Base-by-base conservation (phyloP, 2,888 invertebrate species). In the Polia nebulosa region DNA sequence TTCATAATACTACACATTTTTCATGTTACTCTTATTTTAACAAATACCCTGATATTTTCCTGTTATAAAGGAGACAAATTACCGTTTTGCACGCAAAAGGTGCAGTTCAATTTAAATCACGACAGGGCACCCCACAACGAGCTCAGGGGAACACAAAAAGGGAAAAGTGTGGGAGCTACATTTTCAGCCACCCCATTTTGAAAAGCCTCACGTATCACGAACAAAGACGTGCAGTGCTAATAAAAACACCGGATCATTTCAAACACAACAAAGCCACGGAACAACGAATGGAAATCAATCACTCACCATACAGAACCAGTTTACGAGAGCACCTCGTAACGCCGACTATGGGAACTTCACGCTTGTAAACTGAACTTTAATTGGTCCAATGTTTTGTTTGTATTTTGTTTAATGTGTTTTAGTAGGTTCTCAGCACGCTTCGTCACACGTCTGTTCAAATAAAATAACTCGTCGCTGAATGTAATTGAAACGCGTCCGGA, bases 81-180 rank as follows among this genome's bases (percentile, higher is more conserved):
- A 81, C 78, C 49, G 57, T 77, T 70, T 72, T 60, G 52, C 71
- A 81, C 83, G 77, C 75, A 73, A 76, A 80, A 71, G 65, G 74
- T 83, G 81, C 81, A 83, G 83, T 81, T 83, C 72, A 81, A 83
- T 84, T 81, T 81, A 69, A 78, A 78, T 72, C 72, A 69, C 58
- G 57, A 49, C 36, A 57, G 65, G 71, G 68, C 41, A 56, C 63
- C 66, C 64, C 63, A 56, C 70, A 72, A 61, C 65, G 62, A 58
- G 55, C 27, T 78, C 44, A 62, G 47, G 49, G 65, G 20, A 78
- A 65, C 52, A 57, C 39, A 75, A 65, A 82, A 81, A 70, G 62
- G 63, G 61, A 64, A 67, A 81, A 72, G 60, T 58, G 57, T 70
- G 57, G 76, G 59, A 65, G 69, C 39, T 57, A 67, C 59, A 56